These are phyloP conservation scores for Muscina levida DNA, from an alignment of 2,888 invertebrate genomes.

Conservation along the genomic window DNA sequence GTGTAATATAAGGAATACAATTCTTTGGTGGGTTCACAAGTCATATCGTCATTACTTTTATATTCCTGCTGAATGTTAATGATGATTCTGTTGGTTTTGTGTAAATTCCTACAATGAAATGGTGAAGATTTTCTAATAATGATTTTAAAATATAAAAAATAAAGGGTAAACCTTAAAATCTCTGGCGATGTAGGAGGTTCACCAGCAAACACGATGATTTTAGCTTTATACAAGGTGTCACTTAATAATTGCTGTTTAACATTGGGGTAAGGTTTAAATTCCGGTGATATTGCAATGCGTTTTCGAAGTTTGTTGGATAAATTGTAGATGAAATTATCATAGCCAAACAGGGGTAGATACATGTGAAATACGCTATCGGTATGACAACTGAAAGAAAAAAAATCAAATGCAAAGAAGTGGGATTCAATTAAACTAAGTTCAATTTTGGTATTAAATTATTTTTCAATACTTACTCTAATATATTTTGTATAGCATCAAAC, in stretches of 20 bases:
- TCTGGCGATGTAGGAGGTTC: neutral
- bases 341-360: slow-evolving; percentile 49
- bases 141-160: neutral
- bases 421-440: neutral
- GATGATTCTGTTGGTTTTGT: slow-evolving; percentile 11
- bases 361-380: slow-evolving; percentile 37
- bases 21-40: neutral
- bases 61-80: slow-evolving; percentile 33
- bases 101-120: slow-evolving; percentile 4
- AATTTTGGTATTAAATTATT: neutral
- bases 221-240: slow-evolving; percentile 3
- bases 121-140: neutral
- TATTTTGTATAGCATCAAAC: slow-evolving; percentile 21
- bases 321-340: slow-evolving; percentile 54
- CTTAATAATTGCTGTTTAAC: slow-evolving; percentile 20
- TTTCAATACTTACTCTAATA: slow-evolving; percentile 44
- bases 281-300: slow-evolving; percentile 35
- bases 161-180: too few species aligned
- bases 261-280: slow-evolving; percentile 25
- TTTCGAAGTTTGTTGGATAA: slow-evolving; percentile 44
- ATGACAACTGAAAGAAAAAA: slow-evolving; percentile 43
- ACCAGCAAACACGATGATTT: slow-evolving; percentile 31
- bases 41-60: slow-evolving; percentile 7
- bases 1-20: slow-evolving; percentile 64
- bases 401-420: neutral